These are phyloP conservation scores for Diachrysia chrysitis DNA, from an alignment of 2,888 invertebrate species.

Conservation along the genomic window DNA sequence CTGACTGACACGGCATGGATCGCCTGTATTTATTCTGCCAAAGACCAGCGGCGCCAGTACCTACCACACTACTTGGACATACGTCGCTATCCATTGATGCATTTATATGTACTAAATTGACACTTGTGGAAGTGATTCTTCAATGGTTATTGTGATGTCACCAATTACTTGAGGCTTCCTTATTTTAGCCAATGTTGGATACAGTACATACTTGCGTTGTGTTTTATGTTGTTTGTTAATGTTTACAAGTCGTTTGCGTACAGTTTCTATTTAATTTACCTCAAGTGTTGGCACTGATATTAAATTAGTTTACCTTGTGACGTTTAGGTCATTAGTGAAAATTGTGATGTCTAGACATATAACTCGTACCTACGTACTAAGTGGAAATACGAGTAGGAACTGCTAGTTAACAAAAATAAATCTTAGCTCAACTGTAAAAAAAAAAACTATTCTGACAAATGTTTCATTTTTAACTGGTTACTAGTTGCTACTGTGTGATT, in stretches of 20 bases:
- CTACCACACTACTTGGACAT: slow-evolving; percentile 43
- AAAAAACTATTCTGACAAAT: not conserved
- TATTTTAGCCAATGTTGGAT: not conserved
- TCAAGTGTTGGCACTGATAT: slow-evolving; percentile 2
- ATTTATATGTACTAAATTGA: not conserved
- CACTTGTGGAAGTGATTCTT: not conserved
- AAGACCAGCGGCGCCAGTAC: slow-evolving; percentile 53
- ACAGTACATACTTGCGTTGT: not conserved
- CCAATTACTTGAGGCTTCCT: not conserved
- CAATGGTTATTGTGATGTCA: not conserved
- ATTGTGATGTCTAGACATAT: slow-evolving; percentile 5
- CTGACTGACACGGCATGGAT: slow-evolving; percentile 45
- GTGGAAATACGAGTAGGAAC: not conserved
- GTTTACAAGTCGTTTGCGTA: not conserved
- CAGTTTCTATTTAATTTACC: not conserved
- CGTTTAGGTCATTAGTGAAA: slow-evolving; percentile 8
- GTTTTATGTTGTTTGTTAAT: not conserved
- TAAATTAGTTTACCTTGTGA: slow-evolving; percentile 9
- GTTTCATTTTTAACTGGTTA: not conserved
- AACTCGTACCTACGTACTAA: slow-evolving; percentile 1
- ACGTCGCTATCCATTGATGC: not conserved
- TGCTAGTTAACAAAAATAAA: not conserved
- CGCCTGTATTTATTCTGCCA: slow-evolving; percentile 45
- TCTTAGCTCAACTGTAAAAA: not conserved
- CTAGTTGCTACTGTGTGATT: not conserved